Percentiles rank a stretch among this genome's conserved stretches.
Conservation (phyloP, 2,888 invertebrate genomes). For the Chydorus sphaericus region DNA sequence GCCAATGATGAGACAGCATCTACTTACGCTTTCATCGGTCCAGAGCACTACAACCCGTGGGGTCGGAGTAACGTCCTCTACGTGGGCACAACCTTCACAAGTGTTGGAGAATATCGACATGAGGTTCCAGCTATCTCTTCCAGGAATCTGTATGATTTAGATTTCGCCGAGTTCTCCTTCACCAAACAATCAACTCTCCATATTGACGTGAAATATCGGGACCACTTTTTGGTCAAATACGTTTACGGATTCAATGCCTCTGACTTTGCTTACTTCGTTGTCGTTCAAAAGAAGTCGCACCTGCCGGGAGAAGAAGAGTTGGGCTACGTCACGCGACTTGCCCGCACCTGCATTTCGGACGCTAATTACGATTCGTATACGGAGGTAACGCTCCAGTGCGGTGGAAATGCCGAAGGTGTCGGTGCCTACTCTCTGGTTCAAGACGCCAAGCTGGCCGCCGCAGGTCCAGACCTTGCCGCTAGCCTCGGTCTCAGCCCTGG, state of each 20-base stretch:
- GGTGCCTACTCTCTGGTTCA: slow-evolving; percentile 73
- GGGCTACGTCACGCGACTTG: slow-evolving; percentile 76
- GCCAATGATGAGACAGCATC: slow-evolving; percentile 82
- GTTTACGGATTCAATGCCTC: slow-evolving; percentile 91
- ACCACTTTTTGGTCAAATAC: slow-evolving; percentile 89
- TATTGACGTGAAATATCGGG: slow-evolving; percentile 83
- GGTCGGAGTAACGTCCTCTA: slow-evolving; percentile 69
- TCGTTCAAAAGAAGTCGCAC: slow-evolving; percentile 85
- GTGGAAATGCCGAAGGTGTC: slow-evolving; percentile 37
- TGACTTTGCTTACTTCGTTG: slow-evolving; percentile 87
- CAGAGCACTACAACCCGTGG: slow-evolving; percentile 73
- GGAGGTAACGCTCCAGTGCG: slow-evolving; percentile 84
- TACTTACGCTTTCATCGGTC: slow-evolving; percentile 83
- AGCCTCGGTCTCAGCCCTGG: slow-evolving; percentile 65
- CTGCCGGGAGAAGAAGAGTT: slow-evolving; percentile 74
- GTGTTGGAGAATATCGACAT: slow-evolving; percentile 77
- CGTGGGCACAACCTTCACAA: slow-evolving; percentile 84
- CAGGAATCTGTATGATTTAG: slow-evolving; percentile 61
- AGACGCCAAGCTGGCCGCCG: slow-evolving; percentile 76
- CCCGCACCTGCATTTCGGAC: slow-evolving; percentile 87
- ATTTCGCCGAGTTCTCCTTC: slow-evolving; percentile 67
- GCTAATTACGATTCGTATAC: slow-evolving; percentile 82
- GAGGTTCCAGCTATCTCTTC: slow-evolving; percentile 86
- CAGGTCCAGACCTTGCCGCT: slow-evolving; percentile 67
- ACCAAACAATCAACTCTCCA: slow-evolving; percentile 69